These are phyloP conservation scores for Prionace glauca DNA, from an alignment of 2,797 vertebrate genomes.

Conservation along the genomic window DNA sequence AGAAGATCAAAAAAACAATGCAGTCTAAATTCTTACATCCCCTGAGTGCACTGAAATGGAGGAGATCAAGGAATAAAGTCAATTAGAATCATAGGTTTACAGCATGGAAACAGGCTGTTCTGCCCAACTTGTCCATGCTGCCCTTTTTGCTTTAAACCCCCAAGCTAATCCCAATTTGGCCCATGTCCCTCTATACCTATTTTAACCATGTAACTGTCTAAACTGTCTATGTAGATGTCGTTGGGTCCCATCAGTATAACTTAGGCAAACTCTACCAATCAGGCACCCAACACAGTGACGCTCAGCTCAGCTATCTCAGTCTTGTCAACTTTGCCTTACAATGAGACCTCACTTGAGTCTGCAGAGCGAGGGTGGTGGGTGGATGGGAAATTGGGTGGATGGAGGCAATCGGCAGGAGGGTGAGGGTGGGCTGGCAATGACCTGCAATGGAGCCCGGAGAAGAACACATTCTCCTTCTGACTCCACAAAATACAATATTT, in stretches of 20 bases:
- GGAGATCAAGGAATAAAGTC: background rate
- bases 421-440: background rate
- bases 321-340: background rate
- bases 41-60: background rate
- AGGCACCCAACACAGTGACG: no score
- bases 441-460: background rate
- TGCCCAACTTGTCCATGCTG: no score
- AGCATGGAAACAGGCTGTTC: no score
- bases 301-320: background rate
- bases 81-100: background rate
- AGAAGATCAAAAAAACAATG: background rate
- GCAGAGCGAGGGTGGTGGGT: no score
- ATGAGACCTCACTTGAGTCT: background rate
- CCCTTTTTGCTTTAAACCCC: no score
- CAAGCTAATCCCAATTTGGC: no score
- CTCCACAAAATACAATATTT: background rate
- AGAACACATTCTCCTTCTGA: background rate
- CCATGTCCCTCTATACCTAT: no score
- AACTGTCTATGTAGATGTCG: no score
- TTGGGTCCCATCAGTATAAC: background rate
- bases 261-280: background rate
- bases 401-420: background rate
- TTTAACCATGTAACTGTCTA: no score
- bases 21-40: background rate
- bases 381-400: background rate